Evolutionary conservation across 2,113 vertebrate species (phyloP).

Genomic region (Hypanus sabinus): DNA sequence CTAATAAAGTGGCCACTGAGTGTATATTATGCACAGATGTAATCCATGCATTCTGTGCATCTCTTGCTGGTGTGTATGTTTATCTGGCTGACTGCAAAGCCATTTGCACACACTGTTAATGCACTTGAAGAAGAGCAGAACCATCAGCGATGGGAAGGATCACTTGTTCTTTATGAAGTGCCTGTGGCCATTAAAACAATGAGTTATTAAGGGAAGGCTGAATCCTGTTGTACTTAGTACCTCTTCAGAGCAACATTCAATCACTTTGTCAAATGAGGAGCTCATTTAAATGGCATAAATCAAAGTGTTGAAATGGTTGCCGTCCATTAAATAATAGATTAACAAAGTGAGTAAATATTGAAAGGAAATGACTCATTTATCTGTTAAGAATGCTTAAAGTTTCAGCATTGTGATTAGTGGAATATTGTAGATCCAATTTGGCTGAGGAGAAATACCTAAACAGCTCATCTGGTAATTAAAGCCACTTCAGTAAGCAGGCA

Average conservation of each 20-base stretch:
- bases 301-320: not conserved
- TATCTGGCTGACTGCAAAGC: not conserved
- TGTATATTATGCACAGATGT: too few relatives aligned
- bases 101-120: not conserved
- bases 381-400: not conserved
- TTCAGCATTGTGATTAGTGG: not conserved
- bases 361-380: not conserved
- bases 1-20: too few relatives aligned
- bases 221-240: not conserved
- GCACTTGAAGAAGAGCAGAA: not conserved
- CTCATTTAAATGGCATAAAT: conserved; percentile 18
- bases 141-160: not conserved
- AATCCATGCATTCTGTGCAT: too few relatives aligned
- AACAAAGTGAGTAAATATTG: conserved; percentile 2
- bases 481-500: too few relatives aligned
- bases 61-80: not conserved
- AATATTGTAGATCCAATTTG: not conserved
- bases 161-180: not conserved
- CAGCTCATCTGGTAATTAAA: not conserved
- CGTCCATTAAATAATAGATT: conserved; percentile 22
- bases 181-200: not conserved
- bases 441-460: not conserved
- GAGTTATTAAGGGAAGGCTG: not conserved
- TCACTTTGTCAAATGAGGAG: not conserved
- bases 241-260: not conserved